phyloP scores from a whole-genome alignment of 2,113 vertebrate genomes.

The Poicephalus gulielmi region DNA sequence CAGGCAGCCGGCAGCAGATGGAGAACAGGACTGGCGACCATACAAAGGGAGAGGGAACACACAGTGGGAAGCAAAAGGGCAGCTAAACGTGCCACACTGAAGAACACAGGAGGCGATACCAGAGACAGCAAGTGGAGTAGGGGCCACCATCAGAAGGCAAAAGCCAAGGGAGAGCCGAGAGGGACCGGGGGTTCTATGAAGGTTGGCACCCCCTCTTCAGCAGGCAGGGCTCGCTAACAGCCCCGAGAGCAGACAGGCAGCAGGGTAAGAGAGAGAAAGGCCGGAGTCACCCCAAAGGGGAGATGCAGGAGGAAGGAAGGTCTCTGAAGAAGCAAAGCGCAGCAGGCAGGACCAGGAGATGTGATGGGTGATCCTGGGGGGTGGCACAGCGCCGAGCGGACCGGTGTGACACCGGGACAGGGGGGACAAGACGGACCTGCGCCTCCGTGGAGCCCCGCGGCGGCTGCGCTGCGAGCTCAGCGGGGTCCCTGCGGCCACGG shows the following conservation, averaged over 20 bases:
- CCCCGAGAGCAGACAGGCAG: background rate
- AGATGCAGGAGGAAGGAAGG: too few relatives aligned
- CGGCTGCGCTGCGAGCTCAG: background rate
- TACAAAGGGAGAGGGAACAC: background rate
- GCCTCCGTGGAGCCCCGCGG: background rate
- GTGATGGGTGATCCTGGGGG: background rate
- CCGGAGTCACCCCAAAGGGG: background rate
- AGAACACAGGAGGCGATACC: rapidly evolving
- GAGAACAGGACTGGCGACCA: background rate
- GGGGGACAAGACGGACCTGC: background rate
- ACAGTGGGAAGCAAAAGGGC: background rate
- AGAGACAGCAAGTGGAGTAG: rapidly evolving
- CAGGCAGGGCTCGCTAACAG: background rate
- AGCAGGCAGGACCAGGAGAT: background rate
- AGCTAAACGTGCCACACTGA: rapidly evolving
- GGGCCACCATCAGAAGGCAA: background rate
- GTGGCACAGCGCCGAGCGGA: background rate
- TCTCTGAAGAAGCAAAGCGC: background rate
- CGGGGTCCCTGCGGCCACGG: background rate
- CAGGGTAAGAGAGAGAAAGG: background rate
- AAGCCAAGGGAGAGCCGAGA: background rate
- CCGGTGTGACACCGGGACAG: background rate
- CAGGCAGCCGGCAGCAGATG: background rate
- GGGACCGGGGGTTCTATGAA: background rate
- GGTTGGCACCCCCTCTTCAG: background rate